phyloP scores from a whole-genome alignment of 2,888 invertebrate species.

The Bellardia pandia region DNA sequence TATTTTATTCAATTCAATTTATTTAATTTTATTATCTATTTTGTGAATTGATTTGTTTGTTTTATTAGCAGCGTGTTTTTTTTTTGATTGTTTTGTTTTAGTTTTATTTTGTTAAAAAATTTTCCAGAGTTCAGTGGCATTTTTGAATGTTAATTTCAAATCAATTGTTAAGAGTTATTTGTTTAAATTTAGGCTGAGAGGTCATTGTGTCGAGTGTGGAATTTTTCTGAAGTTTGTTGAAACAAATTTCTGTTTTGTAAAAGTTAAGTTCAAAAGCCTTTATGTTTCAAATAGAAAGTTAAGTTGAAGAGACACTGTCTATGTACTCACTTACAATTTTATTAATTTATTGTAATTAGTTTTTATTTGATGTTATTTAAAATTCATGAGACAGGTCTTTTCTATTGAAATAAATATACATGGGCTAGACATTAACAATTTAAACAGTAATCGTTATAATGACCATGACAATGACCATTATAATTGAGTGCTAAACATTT shows the following conservation, averaged over 20 bases:
- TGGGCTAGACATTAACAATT: too few species aligned
- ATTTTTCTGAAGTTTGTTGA: not conserved
- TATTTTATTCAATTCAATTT: slow-evolving; percentile 4
- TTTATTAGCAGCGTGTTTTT: not conserved
- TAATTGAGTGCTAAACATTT: too few species aligned
- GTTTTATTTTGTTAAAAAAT: not conserved
- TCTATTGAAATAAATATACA: too few species aligned
- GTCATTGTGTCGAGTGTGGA: slow-evolving; percentile 26
- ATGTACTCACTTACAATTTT: not conserved
- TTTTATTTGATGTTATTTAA: not conserved
- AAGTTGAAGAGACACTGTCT: not conserved
- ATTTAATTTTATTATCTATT: not conserved
- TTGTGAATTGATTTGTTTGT: slow-evolving; percentile 5
- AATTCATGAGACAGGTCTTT: too few species aligned
- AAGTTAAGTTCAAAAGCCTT: slow-evolving; percentile 37
- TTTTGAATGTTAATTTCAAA: slow-evolving; percentile 24
- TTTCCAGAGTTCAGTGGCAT: slow-evolving; percentile 51
- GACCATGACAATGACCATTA: too few species aligned
- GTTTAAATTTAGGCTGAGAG: slow-evolving; percentile 29
- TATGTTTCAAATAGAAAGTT: not conserved
- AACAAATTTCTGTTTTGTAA: too few species aligned
- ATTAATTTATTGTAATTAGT: not conserved
- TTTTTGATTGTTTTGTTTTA: not conserved
- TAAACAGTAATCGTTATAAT: too few species aligned
- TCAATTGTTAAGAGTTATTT: slow-evolving; percentile 32